These are phyloP conservation scores for Phytoseiulus persimilis DNA, from an alignment of 2,888 invertebrate species.

Conservation along the genomic window DNA sequence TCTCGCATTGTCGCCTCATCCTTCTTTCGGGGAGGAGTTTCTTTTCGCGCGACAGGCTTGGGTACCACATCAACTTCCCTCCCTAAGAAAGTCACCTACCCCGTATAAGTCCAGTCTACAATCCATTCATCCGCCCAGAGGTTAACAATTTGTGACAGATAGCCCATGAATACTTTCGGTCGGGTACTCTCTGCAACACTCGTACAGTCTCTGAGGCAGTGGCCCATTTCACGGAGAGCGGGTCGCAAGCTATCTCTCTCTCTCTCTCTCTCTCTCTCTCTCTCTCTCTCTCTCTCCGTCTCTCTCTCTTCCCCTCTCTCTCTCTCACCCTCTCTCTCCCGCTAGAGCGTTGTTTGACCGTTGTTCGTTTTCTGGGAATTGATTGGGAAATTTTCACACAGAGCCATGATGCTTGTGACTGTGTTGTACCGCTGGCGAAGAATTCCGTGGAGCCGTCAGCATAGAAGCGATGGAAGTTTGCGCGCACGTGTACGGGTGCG, in stretches of 20 bases:
- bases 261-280: no score
- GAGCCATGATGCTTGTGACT: not conserved
- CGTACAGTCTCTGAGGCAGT: not conserved
- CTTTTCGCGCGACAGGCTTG: not conserved
- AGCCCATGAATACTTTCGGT: not conserved
- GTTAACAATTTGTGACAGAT: not conserved
- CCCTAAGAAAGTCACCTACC: not conserved
- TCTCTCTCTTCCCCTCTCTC: no score
- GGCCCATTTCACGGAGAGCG: not conserved
- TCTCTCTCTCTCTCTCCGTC: no score
- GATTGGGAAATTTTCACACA: not conserved
- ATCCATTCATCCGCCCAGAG: not conserved
- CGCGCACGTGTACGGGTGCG: not conserved
- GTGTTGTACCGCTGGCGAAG: not conserved
- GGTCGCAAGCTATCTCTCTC: not conserved
- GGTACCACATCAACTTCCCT: not conserved
- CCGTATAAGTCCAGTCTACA: not conserved
- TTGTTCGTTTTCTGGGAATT: not conserved
- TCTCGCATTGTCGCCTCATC: no score
- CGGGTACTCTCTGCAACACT: not conserved
- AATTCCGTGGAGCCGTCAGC: not conserved
- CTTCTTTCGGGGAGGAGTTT: no score
- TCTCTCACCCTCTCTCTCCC: no score
- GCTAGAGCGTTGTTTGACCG: not conserved
- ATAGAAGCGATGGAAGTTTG: not conserved